Evolutionary conservation across 2,888 invertebrate genomes (phyloP).

Genomic region (Meteorus colon): DNA sequence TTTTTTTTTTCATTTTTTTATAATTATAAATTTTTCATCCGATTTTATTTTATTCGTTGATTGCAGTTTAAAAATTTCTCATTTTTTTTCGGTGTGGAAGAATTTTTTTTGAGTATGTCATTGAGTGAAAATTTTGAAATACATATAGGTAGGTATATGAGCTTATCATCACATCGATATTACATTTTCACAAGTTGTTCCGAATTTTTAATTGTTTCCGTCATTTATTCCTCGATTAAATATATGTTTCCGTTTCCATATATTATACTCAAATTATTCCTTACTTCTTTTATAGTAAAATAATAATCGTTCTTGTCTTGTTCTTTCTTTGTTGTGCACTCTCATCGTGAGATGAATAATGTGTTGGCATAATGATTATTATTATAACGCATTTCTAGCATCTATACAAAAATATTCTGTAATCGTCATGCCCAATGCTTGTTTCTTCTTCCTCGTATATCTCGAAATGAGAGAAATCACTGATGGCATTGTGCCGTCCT

Average conservation of each 20-base stretch:
- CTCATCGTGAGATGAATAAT: constrained; percentile 52
- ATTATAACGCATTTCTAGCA: constrained; percentile 71
- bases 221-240: neutral
- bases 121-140: too few species aligned
- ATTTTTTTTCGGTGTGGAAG: neutral
- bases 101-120: neutral
- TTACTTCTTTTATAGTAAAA: neutral
- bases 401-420: constrained; percentile 72
- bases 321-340: neutral
- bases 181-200: neutral
- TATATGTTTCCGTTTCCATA: neutral
- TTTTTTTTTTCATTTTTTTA: too few species aligned
- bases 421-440: constrained; percentile 66
- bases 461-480: constrained; percentile 46
- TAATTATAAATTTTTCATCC: neutral
- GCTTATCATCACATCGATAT: neutral
- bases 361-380: constrained; percentile 61
- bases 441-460: constrained; percentile 56
- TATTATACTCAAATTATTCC: neutral
- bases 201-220: neutral
- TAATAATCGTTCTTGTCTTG: neutral
- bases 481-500: constrained; percentile 61
- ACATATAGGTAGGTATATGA: too few species aligned
- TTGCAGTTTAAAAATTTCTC: neutral
- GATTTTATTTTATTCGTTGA: neutral